These are phyloP conservation scores for Pristionchus pacificus DNA, from an alignment of 1,140 invertebrate species.

Conservation along the genomic window DNA sequence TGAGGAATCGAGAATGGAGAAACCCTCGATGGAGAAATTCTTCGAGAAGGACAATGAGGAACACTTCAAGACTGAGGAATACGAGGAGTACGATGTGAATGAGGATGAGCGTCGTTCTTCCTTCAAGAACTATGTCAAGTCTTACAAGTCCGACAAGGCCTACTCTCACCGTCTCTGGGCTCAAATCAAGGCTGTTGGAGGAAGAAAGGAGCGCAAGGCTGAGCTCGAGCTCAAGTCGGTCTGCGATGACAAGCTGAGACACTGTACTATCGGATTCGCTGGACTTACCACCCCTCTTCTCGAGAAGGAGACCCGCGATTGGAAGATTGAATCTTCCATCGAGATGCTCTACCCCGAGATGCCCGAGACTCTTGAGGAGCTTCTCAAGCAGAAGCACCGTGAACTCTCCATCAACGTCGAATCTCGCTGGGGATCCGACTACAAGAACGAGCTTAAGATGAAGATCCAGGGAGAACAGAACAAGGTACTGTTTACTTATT, in stretches of 20 bases:
- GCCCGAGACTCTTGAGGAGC: slow-evolving; percentile 9
- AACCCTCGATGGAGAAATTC: slow-evolving; percentile 17
- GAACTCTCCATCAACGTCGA: slow-evolving; percentile 7
- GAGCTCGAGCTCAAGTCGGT: slow-evolving; percentile 15
- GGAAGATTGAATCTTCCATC: slow-evolving; percentile 1
- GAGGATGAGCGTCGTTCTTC: background rate
- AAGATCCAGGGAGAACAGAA: slow-evolving; percentile 32
- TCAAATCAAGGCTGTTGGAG: background rate
- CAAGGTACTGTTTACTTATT: too few relatives aligned
- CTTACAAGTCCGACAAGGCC: slow-evolving; percentile 10
- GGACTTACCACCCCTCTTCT: background rate
- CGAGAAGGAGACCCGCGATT: slow-evolving; percentile 15
- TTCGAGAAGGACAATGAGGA: slow-evolving; percentile 22
- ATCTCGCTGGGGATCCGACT: slow-evolving; percentile 17
- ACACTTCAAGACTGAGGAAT: background rate
- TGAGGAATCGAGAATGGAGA: slow-evolving; percentile 6
- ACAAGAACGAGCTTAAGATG: slow-evolving; percentile 18
- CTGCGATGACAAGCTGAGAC: slow-evolving; percentile 11
- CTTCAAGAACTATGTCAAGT: background rate
- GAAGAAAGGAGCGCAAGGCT: slow-evolving; percentile 5
- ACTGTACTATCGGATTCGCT: slow-evolving; percentile 7
- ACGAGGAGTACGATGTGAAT: background rate
- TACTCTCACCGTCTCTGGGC: background rate
- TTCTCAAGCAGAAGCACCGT: slow-evolving; percentile 19
- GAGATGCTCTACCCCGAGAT: slow-evolving; percentile 22